Base-by-base conservation (phyloP, 2,888 invertebrate species). In the Eledona agricola region DNA sequence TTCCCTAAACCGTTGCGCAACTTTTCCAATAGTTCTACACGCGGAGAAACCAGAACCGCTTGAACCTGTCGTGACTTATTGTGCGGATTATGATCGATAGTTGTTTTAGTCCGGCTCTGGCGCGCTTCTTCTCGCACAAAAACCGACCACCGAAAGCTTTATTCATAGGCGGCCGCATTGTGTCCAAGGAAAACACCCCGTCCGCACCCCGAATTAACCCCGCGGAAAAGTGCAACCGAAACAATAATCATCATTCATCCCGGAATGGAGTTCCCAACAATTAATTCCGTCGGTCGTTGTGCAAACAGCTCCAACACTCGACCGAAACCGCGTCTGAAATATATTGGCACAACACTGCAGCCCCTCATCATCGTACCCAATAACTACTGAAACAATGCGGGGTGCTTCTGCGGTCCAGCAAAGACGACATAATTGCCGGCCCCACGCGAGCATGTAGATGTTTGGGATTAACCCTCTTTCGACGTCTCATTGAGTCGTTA, bases 61-160 rank as follows among this genome's bases (percentile, higher is more conserved):
- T 17, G 5, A 31, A 16, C 15, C 17, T 16, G 7, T n/a, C n/a
- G 17, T 9, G 15, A 5, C 32, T 20, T 13, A 38, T 25, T 38
- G 38, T 38, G 6, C 38, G 11, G 4, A 15, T 13, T 10, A 4
- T 9, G 25, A 38, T 38, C 38, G 38, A 38, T 38, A 38, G 23
- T 38, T 38, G 26, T 38, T 38, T 25, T 12, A 13, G 23, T 38
- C 23, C 25, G 10, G 6, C 25, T 12, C 38, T 11, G 35, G 11
- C 22, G 12, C 12, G n/a, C n/a, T n/a, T n/a, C 22, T 23, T 23
- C 6, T 13, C 22, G 35, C 6, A 35, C 15, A 35, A 35, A 25
- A 38, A n/a, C n/a, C n/a, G 38, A 38, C 23, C 11, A 13, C 13
- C 23, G 38, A 38, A 38, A 25, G 13, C 25, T 38, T 38, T 38